These are phyloP conservation scores for Spheniscus humboldti DNA, from an alignment of 2,797 vertebrate genomes.

Conservation along the genomic window DNA sequence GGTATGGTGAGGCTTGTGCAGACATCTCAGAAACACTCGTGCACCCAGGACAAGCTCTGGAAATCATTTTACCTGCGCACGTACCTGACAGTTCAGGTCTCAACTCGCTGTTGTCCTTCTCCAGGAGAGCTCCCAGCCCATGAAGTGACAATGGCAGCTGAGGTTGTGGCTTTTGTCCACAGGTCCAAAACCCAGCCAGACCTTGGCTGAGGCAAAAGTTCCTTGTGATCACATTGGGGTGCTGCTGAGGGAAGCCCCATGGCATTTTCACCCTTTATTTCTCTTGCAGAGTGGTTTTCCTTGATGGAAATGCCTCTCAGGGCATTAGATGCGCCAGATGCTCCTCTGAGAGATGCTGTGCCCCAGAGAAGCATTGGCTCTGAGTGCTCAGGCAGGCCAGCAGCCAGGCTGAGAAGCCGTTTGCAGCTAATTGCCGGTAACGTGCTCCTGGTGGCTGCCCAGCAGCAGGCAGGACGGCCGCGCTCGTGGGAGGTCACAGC, in stretches of 20 bases:
- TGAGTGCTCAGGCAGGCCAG: not conserved
- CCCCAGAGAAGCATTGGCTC: not conserved
- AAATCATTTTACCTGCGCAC: not conserved
- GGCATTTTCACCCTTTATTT: not conserved
- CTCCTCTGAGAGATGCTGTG: not conserved
- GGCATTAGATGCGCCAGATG: not conserved
- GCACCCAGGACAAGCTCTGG: not conserved
- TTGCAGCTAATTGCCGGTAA: not conserved
- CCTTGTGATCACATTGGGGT: rapidly evolving
- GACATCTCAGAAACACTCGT: not conserved
- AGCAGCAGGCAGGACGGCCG: not conserved
- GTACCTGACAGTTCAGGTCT: not conserved
- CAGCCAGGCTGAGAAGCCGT: not conserved
- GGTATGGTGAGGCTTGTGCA: not conserved
- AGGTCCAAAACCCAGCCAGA: not conserved
- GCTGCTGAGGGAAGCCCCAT: not conserved
- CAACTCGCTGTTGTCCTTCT: rapidly evolving
- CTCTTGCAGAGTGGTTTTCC: not conserved
- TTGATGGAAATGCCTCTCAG: not conserved
- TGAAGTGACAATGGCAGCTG: not conserved
- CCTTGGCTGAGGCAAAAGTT: not conserved
- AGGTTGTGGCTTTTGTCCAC: not conserved
- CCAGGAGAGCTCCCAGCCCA: not conserved
- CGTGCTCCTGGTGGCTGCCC: rapidly evolving
- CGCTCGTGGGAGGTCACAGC: not conserved